phyloP scores from a whole-genome alignment of 1,140 invertebrate species.

The Chelonus insularis region DNA sequence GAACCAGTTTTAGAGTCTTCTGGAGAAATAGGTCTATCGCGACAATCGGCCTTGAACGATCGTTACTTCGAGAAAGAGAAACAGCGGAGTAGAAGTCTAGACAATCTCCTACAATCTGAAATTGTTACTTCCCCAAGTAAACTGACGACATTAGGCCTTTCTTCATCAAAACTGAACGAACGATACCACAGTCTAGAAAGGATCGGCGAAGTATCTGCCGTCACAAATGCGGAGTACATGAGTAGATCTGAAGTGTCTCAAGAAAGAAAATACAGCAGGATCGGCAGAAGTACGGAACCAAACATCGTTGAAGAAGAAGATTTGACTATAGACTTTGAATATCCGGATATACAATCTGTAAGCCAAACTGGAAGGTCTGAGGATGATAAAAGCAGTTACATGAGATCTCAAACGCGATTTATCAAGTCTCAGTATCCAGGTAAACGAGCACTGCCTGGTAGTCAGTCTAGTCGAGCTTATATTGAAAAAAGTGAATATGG shows the following conservation, averaged over 20 bases:
- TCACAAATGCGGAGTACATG: constrained; percentile 62
- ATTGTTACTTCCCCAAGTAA: constrained; percentile 56
- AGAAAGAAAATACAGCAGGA: constrained; percentile 58
- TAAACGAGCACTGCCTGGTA: constrained; percentile 72
- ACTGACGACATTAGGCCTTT: constrained; percentile 74
- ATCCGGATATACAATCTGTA: constrained; percentile 66
- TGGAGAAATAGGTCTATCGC: constrained; percentile 67
- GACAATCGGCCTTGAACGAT: constrained; percentile 84
- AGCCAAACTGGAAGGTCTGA: constrained; percentile 68
- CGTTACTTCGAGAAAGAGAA: constrained; percentile 85
- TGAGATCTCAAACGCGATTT: constrained; percentile 68
- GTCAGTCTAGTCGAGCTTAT: constrained; percentile 82
- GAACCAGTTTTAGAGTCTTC: constrained; percentile 63
- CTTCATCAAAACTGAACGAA: constrained; percentile 81
- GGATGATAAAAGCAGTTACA: constrained; percentile 65
- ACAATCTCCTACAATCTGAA: constrained; percentile 73
- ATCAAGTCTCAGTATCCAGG: constrained; percentile 85
- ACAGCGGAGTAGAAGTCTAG: constrained; percentile 77
- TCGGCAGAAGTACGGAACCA: constrained; percentile 54
- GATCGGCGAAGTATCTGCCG: constrained; percentile 62
- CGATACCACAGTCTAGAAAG: constrained; percentile 82
- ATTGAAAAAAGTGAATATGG: constrained; percentile 80
- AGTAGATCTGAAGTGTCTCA: constrained; percentile 59
- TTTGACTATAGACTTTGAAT: constrained; percentile 68
- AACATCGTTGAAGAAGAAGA: constrained; percentile 62